Conservation (phyloP, 2,888 invertebrate species). For the Rhaphigaster nebulosa region DNA sequence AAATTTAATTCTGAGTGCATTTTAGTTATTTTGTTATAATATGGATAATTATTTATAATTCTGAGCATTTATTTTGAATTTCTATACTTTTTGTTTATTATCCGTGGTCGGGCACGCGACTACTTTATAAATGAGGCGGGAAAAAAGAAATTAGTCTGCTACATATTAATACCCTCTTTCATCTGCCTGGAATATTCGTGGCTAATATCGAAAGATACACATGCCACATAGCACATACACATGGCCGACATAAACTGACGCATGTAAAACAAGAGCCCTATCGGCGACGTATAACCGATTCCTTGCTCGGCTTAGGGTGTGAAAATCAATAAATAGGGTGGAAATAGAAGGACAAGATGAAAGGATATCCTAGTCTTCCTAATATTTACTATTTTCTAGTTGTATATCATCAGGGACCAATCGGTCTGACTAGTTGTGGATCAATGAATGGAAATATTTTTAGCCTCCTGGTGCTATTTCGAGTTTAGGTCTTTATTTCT, state of each 20-base stretch:
- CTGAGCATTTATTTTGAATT: too few relatives aligned
- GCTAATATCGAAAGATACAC: neutral
- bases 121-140: neutral
- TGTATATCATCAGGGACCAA: neutral
- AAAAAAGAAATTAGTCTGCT: neutral
- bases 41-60: too few relatives aligned
- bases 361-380: neutral
- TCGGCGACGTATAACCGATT: neutral
- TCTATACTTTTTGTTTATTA: too few relatives aligned
- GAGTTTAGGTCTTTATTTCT: neutral
- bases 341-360: neutral
- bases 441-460: conserved; percentile 34
- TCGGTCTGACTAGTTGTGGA: neutral
- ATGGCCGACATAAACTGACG: neutral
- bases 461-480: neutral
- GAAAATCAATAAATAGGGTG: neutral
- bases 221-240: too few relatives aligned
- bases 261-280: neutral
- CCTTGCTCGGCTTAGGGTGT: neutral
- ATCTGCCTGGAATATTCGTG: neutral
- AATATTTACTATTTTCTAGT: conserved; percentile 23
- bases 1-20: too few relatives aligned
- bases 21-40: too few relatives aligned
- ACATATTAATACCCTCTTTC: neutral
- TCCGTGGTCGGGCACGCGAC: neutral